Percentiles rank a stretch among this genome's conserved stretches.
Evolutionary conservation across 2,113 vertebrate species (phyloP).

Genomic region (Galbula dea): DNA sequence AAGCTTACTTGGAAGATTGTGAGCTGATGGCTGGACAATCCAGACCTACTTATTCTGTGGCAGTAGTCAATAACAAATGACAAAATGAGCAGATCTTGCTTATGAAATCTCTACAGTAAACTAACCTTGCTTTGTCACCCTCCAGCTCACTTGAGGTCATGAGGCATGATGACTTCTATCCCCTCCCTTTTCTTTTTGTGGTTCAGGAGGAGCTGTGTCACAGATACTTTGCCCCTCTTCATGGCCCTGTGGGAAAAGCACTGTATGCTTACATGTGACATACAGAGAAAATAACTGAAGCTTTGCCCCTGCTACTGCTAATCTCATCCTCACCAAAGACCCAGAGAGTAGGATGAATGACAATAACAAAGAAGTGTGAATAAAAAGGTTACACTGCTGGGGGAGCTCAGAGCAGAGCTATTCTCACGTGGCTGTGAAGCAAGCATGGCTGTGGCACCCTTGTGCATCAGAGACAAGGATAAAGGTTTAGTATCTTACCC

Average conservation of each 20-base stretch:
- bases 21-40: neutral
- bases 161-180: neutral
- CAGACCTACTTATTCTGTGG: neutral
- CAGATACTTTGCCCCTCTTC: neutral
- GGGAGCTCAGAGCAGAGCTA: neutral
- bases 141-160: neutral
- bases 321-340: neutral
- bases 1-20: neutral
- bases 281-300: neutral
- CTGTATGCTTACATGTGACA: neutral
- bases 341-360: accelerated
- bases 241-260: neutral
- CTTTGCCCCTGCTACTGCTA: neutral
- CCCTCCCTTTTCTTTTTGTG: neutral
- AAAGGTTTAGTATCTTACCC: neutral
- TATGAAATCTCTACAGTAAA: neutral
- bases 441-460: neutral
- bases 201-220: neutral
- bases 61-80: neutral
- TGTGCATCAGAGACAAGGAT: neutral
- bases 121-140: neutral
- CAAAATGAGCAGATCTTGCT: neutral
- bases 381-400: neutral
- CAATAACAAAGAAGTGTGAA: neutral
- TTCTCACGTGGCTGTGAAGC: neutral